Evolutionary conservation across 2,888 invertebrate genomes (phyloP).

Genomic region (Thysanoteuthis rhombus): DNA sequence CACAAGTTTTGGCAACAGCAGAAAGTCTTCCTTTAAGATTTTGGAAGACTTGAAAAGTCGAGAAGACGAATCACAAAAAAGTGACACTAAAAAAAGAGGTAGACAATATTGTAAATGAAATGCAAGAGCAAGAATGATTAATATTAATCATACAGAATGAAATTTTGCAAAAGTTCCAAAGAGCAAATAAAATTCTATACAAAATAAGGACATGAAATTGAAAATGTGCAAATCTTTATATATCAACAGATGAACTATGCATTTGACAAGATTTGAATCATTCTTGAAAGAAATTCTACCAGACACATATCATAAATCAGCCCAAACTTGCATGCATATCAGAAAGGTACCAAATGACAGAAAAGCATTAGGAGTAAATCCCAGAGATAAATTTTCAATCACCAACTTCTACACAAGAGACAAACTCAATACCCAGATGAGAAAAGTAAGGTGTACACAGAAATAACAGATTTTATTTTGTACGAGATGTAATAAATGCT

Average conservation of each 20-base stretch:
- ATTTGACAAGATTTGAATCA: neutral
- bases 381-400: neutral
- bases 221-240: neutral
- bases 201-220: neutral
- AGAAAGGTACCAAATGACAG: neutral
- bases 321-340: too few species aligned
- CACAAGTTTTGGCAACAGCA: neutral
- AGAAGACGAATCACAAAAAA: neutral
- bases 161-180: neutral
- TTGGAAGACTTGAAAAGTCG: neutral
- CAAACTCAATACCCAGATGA: neutral
- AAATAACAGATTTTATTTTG: neutral
- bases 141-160: neutral
- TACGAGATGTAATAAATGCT: neutral
- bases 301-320: neutral
- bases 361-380: neutral
- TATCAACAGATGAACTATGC: neutral
- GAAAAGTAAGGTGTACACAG: neutral
- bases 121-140: neutral
- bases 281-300: neutral
- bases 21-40: neutral
- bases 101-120: too few species aligned
- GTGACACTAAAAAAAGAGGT: too few species aligned
- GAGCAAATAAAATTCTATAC: neutral
- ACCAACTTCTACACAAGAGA: neutral